Base-by-base conservation (phyloP, 2,888 invertebrate genomes). In the Dermolepida albohirtum region DNA sequence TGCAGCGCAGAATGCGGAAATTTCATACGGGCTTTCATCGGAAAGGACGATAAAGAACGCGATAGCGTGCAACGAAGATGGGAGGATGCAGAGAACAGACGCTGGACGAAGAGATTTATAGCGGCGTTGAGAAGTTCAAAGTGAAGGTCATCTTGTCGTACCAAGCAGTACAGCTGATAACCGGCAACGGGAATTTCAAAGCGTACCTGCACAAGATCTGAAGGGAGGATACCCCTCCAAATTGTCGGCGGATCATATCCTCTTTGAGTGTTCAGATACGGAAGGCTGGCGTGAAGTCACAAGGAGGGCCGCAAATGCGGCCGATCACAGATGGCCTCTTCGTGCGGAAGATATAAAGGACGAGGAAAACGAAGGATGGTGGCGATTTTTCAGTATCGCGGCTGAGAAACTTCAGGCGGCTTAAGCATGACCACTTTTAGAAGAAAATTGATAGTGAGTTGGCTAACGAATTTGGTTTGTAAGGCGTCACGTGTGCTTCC, bases 101-200 rank as follows among this genome's bases (percentile, higher is more conserved):
- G 52, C 10, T 57, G 57, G 41, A 55, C 55, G 2, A 55, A 43
- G 6, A 2, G n/a, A 14, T 55, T 55, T 12, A 55, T 55, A n/a
- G 55, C 4, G n/a, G 40, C 27, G 55, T 10, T 7, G 1, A 1
- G 0, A 14, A 41, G n/a, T 55, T 55, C 5, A 41, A 16, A 1
- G 39, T 40, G n/a, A n/a, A n/a, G n/a, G n/a, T n/a, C n/a, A n/a
- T n/a, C n/a, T n/a, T n/a, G n/a, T n/a, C n/a, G n/a, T n/a, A n/a
- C n/a, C n/a, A n/a, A n/a, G n/a, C n/a, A n/a, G n/a, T n/a, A n/a
- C n/a, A n/a, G n/a, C n/a, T n/a, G n/a, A n/a, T n/a, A n/a, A n/a
- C n/a, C n/a, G n/a, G n/a, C n/a, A n/a, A n/a, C n/a, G n/a, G n/a
- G n/a, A n/a, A n/a, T n/a, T n/a, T n/a, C n/a, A n/a, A n/a, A n/a